Percentiles rank a stretch among this genome's conserved stretches.
These are phyloP conservation scores for Ceratothoa steindachneri DNA, from an alignment of 2,888 invertebrate genomes.

Conservation along the genomic window DNA sequence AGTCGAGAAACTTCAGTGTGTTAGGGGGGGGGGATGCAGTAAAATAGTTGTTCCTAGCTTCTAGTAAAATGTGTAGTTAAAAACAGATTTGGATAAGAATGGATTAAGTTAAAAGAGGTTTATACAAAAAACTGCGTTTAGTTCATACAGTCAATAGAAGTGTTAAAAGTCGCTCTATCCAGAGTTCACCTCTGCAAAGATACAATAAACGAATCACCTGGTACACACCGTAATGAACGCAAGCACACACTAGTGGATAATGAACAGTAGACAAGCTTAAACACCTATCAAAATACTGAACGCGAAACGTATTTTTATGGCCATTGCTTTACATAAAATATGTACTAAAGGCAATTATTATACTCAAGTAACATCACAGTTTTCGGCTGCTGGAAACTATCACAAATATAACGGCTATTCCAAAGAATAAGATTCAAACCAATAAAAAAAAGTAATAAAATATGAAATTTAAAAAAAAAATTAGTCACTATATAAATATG, in stretches of 20 bases:
- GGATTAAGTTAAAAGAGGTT: too few relatives aligned
- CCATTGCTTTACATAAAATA: constrained; percentile 12
- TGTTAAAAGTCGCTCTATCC: too few relatives aligned
- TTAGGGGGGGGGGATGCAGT: too few relatives aligned
- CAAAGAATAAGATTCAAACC: neutral
- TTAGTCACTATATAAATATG: neutral
- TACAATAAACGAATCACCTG: too few relatives aligned
- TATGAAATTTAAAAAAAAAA: neutral
- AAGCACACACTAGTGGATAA: too few relatives aligned
- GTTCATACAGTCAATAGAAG: too few relatives aligned
- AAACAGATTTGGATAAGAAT: too few relatives aligned
- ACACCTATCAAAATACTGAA: constrained; percentile 7
- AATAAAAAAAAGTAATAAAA: neutral
- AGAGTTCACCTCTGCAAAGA: neutral
- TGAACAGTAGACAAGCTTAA: neutral
- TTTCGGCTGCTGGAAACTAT: constrained; percentile 1
- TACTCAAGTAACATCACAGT: constrained; percentile 13
- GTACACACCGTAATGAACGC: too few relatives aligned
- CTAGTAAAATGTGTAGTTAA: too few relatives aligned
- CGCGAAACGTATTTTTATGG: neutral
- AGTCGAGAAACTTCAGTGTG: too few relatives aligned
- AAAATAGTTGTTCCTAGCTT: too few relatives aligned
- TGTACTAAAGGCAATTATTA: constrained; percentile 13
- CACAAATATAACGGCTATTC: neutral
- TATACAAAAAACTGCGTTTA: too few relatives aligned